phyloP scores from a whole-genome alignment of 2,888 invertebrate species.

The Caenorhabditis uteleia region DNA sequence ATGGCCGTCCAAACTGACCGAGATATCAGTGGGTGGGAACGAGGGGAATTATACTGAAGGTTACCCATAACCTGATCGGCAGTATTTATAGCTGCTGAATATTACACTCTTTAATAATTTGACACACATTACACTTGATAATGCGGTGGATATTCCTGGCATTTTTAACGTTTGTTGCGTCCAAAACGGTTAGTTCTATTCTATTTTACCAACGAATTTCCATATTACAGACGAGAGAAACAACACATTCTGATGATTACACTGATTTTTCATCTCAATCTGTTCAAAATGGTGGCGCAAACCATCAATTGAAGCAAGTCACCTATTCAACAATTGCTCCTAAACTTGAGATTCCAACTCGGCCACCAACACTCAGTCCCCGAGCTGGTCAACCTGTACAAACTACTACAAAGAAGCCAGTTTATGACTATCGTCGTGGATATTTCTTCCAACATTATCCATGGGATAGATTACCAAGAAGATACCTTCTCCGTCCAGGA shows the following conservation, averaged over 20 bases:
- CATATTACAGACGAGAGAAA: slow-evolving; percentile 4
- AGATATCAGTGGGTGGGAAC: too few species aligned
- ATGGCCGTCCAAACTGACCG: too few species aligned
- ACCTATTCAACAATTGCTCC: slow-evolving; percentile 42
- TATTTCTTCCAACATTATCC: slow-evolving; percentile 54
- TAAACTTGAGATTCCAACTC: slow-evolving; percentile 39
- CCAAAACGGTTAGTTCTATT: too few species aligned
- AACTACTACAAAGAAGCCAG: slow-evolving; percentile 4
- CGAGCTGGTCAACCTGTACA: not conserved
- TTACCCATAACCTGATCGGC: too few species aligned
- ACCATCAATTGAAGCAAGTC: slow-evolving; percentile 36
- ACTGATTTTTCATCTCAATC: slow-evolving; percentile 20
- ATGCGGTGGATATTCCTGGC: too few species aligned
- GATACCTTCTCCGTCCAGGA: slow-evolving; percentile 45
- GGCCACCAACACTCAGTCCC: slow-evolving; percentile 12
- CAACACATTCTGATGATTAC: slow-evolving; percentile 26
- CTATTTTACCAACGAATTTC: too few species aligned
- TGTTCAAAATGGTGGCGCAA: slow-evolving; percentile 33
- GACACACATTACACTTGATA: too few species aligned
- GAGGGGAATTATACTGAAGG: too few species aligned
- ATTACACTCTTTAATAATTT: too few species aligned
- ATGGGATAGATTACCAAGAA: slow-evolving; percentile 44
- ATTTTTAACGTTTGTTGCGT: too few species aligned
- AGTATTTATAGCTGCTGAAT: too few species aligned
- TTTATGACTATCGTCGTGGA: slow-evolving; percentile 27